Base-by-base conservation (phyloP, 1,140 invertebrate species). In the Drosophila jambulina region DNA sequence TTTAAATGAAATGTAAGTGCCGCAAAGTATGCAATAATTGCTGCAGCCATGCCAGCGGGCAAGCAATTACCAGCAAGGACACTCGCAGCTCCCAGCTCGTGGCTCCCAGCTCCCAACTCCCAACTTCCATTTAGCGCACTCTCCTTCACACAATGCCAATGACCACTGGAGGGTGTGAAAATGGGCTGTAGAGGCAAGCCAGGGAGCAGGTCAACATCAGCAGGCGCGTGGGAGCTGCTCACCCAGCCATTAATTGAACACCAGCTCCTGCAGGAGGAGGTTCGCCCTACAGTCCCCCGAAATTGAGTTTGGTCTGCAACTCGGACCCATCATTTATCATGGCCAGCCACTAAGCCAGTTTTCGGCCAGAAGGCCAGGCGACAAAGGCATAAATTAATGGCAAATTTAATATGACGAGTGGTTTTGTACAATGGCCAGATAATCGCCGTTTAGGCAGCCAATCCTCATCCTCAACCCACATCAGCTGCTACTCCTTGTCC, bases 1-100 rank as follows among this genome's bases (percentile, higher is more conserved):
- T 88, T 84, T 62, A 88, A 88, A 88, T 84, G 76, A 84, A 80
- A 84, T 84, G 59, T 63, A 88, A 80, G 72, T 71, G 80, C 74
- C 84, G 65, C 78, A 81, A 87, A 88, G 84, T 88, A 88, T 88
- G 84, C 78, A 84, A 90, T 90, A 84, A 84, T 88, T 88, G 78
- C 67, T 61, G 69, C 77, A 65, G 78, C 67, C 40, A 10, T 57
- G 71, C 61, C 80, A 57, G 75, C 51, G 58, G 80, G 48, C 29
- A 68, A 75, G 77, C 74, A 82, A 81, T 71, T 71, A 77, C 49
- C 32, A 63, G 64, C 45, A 65, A 70, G 58, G 48, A 62, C 62
- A 43, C 78, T n/a, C 42, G 42, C 42, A 40, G 34, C 21, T 21
- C 49, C 15, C 32, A 25, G 36, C 29, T 42, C 29, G 29, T 32